Evolutionary conservation across 1,140 invertebrate species (phyloP).

Genomic region (Pantala flavescens): DNA sequence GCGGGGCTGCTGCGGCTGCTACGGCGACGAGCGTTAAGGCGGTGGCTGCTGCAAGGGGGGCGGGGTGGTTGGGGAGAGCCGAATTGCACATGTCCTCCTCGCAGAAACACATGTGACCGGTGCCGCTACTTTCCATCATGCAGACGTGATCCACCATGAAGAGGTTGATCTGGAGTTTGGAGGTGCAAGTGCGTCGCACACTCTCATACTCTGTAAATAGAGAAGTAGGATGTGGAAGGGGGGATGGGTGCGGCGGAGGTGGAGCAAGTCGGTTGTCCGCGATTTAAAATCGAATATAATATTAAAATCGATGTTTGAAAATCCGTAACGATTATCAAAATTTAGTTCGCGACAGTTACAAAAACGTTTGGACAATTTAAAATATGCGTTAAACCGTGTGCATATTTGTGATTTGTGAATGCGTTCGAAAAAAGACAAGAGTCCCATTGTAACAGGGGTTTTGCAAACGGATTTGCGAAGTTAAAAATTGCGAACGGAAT

Average conservation of each 20-base stretch:
- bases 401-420: no score
- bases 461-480: no score
- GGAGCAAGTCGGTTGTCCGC: neutral
- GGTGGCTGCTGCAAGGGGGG: neutral
- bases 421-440: no score
- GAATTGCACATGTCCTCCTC: constrained; percentile 91
- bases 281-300: no score
- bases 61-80: constrained; percentile 28
- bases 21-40: neutral
- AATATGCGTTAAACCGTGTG: no score
- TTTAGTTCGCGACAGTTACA: no score
- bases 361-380: no score
- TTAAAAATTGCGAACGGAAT: no score
- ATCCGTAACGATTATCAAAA: no score
- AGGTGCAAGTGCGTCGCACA: constrained; percentile 79
- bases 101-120: constrained; percentile 95
- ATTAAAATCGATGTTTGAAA: no score
- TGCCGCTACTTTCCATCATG: constrained; percentile 94
- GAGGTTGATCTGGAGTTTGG: constrained; percentile 86
- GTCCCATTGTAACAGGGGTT: no score
- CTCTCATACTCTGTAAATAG: constrained; percentile 69
- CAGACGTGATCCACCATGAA: constrained; percentile 97
- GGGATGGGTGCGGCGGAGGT: constrained; percentile 1
- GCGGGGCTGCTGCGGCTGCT: neutral
- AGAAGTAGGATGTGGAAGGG: constrained; percentile 13